Conservation (phyloP, 2,113 vertebrate species). For the Apodemus sylvaticus region DNA sequence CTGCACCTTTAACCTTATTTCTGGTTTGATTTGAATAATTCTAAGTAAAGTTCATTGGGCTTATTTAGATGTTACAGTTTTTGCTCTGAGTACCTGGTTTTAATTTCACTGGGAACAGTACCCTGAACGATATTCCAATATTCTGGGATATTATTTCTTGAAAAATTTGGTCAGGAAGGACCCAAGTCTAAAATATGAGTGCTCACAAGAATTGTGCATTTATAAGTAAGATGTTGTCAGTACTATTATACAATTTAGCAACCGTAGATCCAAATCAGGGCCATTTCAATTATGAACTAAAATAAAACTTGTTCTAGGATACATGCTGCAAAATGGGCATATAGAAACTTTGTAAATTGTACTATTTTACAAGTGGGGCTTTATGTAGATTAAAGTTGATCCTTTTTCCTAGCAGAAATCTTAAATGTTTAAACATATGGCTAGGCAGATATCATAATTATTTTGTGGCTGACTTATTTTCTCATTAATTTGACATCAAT, state of each 20-base stretch:
- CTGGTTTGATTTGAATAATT: neutral
- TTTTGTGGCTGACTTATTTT: neutral
- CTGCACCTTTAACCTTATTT: neutral
- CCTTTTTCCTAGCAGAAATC: neutral
- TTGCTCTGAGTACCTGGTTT: neutral
- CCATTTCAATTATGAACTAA: neutral
- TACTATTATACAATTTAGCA: neutral
- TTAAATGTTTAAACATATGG: neutral
- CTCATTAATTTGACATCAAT: neutral
- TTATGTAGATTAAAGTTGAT: neutral
- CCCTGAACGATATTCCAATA: neutral
- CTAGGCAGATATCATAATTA: neutral
- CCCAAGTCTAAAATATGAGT: neutral
- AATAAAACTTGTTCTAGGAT: neutral
- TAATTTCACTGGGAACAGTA: neutral
- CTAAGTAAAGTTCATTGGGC: neutral
- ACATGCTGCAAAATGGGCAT: neutral
- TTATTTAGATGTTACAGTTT: slow-evolving; percentile 23
- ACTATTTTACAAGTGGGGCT: neutral
- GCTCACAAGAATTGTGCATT: neutral
- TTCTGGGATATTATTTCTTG: neutral
- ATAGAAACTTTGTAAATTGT: neutral
- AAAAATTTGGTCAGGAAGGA: slow-evolving; percentile 19
- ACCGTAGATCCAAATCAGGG: neutral
- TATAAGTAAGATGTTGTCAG: neutral